Evolutionary conservation across 1,140 invertebrate species (phyloP), one percentile per base, ranked within the genome.

Genomic region (Lutraria rhynchaena): DNA sequence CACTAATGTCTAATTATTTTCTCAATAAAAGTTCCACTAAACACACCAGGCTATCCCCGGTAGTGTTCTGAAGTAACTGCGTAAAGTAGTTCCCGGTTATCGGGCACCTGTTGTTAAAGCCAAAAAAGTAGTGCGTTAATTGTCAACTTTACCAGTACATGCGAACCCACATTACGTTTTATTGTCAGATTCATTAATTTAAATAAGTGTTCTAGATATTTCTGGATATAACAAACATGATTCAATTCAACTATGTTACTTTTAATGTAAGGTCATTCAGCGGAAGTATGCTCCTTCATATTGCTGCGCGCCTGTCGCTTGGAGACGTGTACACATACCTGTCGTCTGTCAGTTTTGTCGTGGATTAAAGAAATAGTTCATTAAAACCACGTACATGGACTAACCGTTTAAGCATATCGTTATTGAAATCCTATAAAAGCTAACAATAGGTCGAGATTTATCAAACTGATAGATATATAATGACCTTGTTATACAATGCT

Each of bases 351-450:
- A 33, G 33, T 49, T 65, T 70, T 60, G n/a, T 41, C 76, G 67
- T 67, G 76, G 65, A 80, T 80, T 80, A 80, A 75, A 67, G n/a
- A 67, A 37, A 55, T 22, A 77, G 44, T 67, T 57, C 69, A 71
- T 57, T 71, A 55, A 71, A 55, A 37, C 69, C 51, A 57, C 49
- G 9, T 71, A 71, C 35, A 71, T 71, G 37, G 22, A 15, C 22
- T 53, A 53, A 65, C 58, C 75, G 41, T 57, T 77, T 77, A 67
- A 67, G 58, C 58, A 77, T 37, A 75, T 61, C 75, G 33, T 24
- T 65, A 67, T 69, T 46, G 76, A 80, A 80, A 80, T 80, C 76
- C 76, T 70, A 80, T 80, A 80, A 69, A 80, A 63, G 27, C 60
- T 13, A 57, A 80, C 63, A 61, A 80, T 53, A 55, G 31, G 49